phyloP scores from a whole-genome alignment of 92 coral and sea anemone species.

The Epizoanthus scotinus region DNA sequence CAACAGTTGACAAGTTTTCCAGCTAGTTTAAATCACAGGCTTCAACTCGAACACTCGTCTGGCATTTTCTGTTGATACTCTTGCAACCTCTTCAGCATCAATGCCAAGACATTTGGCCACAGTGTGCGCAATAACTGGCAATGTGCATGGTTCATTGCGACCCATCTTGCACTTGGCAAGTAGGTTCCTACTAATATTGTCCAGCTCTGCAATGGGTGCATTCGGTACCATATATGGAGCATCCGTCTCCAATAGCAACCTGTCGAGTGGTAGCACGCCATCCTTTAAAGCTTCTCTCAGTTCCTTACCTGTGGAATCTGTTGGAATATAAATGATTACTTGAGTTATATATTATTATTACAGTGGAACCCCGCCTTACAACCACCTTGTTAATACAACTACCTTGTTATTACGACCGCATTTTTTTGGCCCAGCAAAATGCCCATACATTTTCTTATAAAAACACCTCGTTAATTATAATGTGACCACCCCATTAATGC shows the following conservation, averaged over 20 bases:
- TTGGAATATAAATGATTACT: neutral
- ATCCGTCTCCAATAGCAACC: constrained; percentile 88
- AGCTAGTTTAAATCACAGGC: constrained; percentile 14
- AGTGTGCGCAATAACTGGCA: constrained; percentile 84
- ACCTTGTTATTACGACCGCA: no score
- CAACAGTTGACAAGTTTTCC: neutral
- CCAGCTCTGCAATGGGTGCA: constrained; percentile 85
- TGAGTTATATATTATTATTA: no score
- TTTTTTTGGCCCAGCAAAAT: no score
- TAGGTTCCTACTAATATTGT: constrained; percentile 76
- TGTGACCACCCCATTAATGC: no score
- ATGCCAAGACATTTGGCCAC: constrained; percentile 86
- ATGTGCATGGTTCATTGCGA: constrained; percentile 99
- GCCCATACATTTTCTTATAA: no score
- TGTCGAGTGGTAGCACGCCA: constrained; percentile 86
- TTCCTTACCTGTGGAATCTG: constrained; percentile 83
- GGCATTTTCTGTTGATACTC: constrained; percentile 84
- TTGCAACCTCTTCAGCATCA: constrained; percentile 91
- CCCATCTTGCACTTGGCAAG: constrained; percentile 87
- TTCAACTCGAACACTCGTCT: constrained; percentile 81
- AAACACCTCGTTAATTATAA: no score
- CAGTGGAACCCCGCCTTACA: no score
- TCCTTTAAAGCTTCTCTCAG: constrained; percentile 92
- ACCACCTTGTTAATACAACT: no score
- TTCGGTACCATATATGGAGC: constrained; percentile 99